A percentile compares a stretch with the other conserved stretches of the same genome.
These are phyloP conservation scores for Nyctereutes procyonoides DNA, from an alignment of 2,113 vertebrate genomes.

Conservation along the genomic window DNA sequence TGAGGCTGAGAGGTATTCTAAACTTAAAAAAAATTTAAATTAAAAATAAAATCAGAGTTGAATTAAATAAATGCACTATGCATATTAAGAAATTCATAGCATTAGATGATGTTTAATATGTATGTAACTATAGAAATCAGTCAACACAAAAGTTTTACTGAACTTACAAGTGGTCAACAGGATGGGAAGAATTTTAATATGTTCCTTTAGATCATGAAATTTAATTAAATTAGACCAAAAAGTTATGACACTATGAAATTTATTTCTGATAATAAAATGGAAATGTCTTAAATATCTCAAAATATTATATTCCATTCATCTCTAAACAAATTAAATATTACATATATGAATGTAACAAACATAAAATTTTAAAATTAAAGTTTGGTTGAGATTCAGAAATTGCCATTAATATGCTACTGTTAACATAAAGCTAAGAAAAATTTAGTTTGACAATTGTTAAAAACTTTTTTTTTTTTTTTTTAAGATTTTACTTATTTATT, in stretches of 20 bases:
- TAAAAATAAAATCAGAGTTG: constrained; percentile 27
- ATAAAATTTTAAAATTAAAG: constrained; percentile 18
- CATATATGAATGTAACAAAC: not conserved
- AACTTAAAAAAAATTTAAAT: not conserved
- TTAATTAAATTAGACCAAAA: constrained; percentile 39
- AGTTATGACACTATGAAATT: constrained; percentile 47
- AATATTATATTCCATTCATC: constrained; percentile 13
- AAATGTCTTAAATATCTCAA: not conserved
- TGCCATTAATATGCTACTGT: not conserved
- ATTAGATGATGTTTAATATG: not conserved
- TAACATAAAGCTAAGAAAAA: constrained; percentile 24
- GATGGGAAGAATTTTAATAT: not conserved
- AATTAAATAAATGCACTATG: not conserved
- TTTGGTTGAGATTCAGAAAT: constrained; percentile 19
- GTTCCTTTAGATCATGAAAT: not conserved
- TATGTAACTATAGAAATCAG: constrained; percentile 23
- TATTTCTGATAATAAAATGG: constrained; percentile 1
- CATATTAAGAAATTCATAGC: not conserved
- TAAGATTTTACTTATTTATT: too few species aligned
- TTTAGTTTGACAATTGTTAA: not conserved
- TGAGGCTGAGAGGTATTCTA: not conserved
- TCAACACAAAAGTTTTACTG: not conserved
- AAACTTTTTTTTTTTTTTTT: constrained; percentile 79
- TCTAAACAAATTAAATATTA: constrained; percentile 24
- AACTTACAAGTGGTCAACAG: not conserved